These are phyloP conservation scores for Condylura cristata DNA, from an alignment of 2,113 vertebrate species.

Conservation along the genomic window DNA sequence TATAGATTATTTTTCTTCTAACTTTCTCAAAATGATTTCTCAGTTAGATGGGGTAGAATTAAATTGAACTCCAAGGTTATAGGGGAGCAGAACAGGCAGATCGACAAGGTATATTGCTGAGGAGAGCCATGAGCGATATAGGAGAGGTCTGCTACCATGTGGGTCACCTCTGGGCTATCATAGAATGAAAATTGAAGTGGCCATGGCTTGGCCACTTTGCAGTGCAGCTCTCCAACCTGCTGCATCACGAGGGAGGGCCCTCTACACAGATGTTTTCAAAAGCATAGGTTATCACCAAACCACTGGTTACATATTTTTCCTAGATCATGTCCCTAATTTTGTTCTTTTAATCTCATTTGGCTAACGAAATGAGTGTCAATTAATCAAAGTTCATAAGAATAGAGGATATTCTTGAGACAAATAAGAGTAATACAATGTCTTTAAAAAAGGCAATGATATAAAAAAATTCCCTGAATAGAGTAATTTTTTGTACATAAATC, in stretches of 20 bases:
- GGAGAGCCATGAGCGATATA: no score
- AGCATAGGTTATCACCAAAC: constrained; percentile 30
- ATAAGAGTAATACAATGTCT: constrained; percentile 30
- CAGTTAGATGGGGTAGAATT: not conserved
- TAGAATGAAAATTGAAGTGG: no score
- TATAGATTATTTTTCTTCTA: not conserved
- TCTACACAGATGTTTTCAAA: constrained; percentile 25
- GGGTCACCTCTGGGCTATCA: no score
- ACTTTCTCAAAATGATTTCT: constrained; percentile 34
- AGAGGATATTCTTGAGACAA: constrained; percentile 11
- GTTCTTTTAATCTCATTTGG: not conserved
- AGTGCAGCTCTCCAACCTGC: no score
- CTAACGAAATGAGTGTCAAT: constrained; percentile 47
- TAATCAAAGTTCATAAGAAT: constrained; percentile 19
- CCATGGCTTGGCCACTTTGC: no score
- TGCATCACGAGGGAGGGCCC: no score
- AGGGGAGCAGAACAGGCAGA: no score
- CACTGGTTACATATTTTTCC: constrained; percentile 20
- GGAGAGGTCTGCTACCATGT: no score
- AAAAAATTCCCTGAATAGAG: constrained; percentile 47
- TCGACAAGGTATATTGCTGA: no score
- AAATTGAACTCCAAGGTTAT: not conserved
- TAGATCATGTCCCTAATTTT: constrained; percentile 12
- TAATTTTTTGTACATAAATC: constrained; percentile 43
- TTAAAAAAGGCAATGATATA: constrained; percentile 24